Evolutionary conservation across 2,113 vertebrate genomes (phyloP), one percentile per base, ranked within the genome.

Genomic region (Tapirus terrestris): DNA sequence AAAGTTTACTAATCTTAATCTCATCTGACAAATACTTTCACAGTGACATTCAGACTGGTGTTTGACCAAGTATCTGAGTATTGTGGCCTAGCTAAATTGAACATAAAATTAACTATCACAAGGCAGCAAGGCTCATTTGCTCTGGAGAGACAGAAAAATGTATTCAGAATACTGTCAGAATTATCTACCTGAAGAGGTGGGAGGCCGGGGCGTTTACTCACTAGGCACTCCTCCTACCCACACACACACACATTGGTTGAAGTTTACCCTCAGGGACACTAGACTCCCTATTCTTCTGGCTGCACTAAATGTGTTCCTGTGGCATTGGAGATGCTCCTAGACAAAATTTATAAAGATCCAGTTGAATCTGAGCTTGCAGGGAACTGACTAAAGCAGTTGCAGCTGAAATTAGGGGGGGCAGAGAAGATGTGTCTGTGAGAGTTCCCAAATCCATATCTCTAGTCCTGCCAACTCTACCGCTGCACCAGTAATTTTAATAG

Each of bases 61-160:
- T 77, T 87, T 56, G 16, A 82, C n/a, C n/a, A 91, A 86, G 51
- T 82, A 77, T 53, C 13, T 63, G 60, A 91, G 39, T 70, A 20
- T 43, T 77, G 8, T 77, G 91, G 11, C 36, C 21, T 56, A 39
- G 17, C 29, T 36, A 91, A 75, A 14, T 51, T 61, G 11, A 72
- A 70, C 6, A 43, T 51, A 94, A 91, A 63, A 83, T 53, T 83
- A 76, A 84, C 17, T 11, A 68, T 43, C 13, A 89, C 33, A 48
- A 29, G 20, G 17, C 25, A 56, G 31, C 21, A 88, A 48, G 79
- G 2, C 21, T 61, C 48, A 73, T 4, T 92, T 89, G 14, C 8
- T 84, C 33, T 84, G 11, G 25, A 45, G 20, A 5, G 79, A 18
- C 29, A 80, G 70, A 80, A 48, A 68, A 56, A 45, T 8, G 51